Conservation (phyloP, 2,113 vertebrate species). For the Protobothrops mucrosquamatus region DNA sequence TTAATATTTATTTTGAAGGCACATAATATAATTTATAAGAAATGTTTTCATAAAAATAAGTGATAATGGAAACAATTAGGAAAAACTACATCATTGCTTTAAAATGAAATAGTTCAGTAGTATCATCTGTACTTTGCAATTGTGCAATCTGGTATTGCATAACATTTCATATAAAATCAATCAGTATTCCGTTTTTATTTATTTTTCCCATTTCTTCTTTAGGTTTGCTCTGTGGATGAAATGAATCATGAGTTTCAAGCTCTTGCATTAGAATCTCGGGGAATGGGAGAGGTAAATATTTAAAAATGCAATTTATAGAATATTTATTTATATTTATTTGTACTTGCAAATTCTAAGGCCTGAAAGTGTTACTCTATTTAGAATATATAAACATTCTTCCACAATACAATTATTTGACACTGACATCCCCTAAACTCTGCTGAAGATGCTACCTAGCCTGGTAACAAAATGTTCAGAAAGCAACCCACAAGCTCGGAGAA, state of each 20-base stretch:
- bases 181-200: constrained; percentile 10
- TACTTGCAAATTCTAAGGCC: background rate
- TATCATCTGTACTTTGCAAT: background rate
- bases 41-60: background rate
- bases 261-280: constrained; percentile 95
- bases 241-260: constrained; percentile 99
- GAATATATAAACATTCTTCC: background rate
- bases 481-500: no score
- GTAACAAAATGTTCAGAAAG: no score
- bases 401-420: background rate
- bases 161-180: background rate
- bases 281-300: constrained; percentile 94
- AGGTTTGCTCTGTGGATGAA: constrained; percentile 93
- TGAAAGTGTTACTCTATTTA: background rate
- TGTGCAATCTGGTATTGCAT: background rate
- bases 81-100: background rate
- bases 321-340: background rate
- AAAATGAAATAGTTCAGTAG: background rate
- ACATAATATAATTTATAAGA: background rate
- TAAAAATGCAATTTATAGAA: constrained; percentile 8
- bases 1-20: background rate
- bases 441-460: no score
- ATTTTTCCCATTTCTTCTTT: constrained; percentile 10
- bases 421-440: no score
- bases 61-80: background rate